Base-by-base conservation (phyloP, 2,113 vertebrate species). In the Echinops telfairi region DNA sequence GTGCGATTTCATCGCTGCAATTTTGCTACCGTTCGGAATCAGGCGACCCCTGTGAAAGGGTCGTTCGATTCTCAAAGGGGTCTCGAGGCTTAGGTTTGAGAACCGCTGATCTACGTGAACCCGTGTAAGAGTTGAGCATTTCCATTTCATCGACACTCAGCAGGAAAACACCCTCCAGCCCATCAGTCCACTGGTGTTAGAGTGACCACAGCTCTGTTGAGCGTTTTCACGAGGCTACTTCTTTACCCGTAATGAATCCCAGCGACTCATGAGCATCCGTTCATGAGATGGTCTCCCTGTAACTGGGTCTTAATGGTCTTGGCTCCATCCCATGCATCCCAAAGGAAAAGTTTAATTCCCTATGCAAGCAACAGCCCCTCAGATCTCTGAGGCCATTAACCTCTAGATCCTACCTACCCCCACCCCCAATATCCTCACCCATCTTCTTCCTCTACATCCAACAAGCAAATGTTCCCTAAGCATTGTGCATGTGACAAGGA, bases 281-380 rank as follows among this genome's bases (percentile, higher is more conserved):
- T 40, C n/a, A n/a, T n/a, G 62, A 53, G 78, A 71, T 60, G 3
- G 33, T 11, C 4, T 36, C 19, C 70, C 68, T 36, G 1, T 43
- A 84, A 91, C 38, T 89, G 40, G 36, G 62, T 23, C 82, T 64
- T 79, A 33, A 88, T 79, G 58, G 33, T 38, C 62, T 92, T 80
- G 25, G 36, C 86, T 94, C 36, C 66, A 77, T 36, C 33, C 33
- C 20, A 84, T 31, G 53, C 27, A 9, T 84, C 75, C 27, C 40
- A 77, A 68, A 87, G 47, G 3, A 25, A 80, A 91, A 77, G 27
- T 43, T 81, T 60, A 27, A 60, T 89, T 78, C 84, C 38, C 31
- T 33, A 94, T 83, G 38, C n/a, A 78, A 29, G n/a, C 2, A 73
- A 27, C 47, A 53, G 5, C 20, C 3, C 38, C 25, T n/a, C 0